Evolutionary conservation across 2,797 vertebrate genomes (phyloP), one percentile per base, ranked within the genome.

Genomic region (Typhlichthys subterraneus): DNA sequence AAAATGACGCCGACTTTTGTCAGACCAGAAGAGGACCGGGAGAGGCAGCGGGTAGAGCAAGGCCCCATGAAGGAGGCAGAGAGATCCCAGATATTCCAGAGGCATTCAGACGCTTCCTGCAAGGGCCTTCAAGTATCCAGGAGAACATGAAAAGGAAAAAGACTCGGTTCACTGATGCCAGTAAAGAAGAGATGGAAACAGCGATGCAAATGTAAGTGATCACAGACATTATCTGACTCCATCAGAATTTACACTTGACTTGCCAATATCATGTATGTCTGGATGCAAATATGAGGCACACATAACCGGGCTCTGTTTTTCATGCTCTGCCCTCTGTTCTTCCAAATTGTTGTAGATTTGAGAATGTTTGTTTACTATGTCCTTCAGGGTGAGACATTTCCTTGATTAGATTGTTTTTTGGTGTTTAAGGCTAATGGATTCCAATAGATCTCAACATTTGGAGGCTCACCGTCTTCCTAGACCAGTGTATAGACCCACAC

Each of bases 151-250:
- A 84, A 76, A 87, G 81, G 62, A 90, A 86, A 80, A 90, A 87
- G 69, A 91, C 88, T 23, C 87, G 90, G 65, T 93, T 93, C 59
- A 84, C 89, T 13, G 88, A 92, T 71, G 90, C 89, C 53, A 80
- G 89, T 2, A 72, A 74, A 14, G 83, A 88, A 12, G 92, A 93
- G 66, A 42, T 89, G 38, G 65, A 77, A 50, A 66, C 63, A 2
- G 76, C 85, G 11, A 85, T 81, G 8, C 65, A 67, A 11, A 87
- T 82, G 92, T 93, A 65, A 88, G 90, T 77, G 52, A 59, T 59
- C 0, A 53, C 55, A 1, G 23, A 12, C 0, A 4, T 50, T 19
- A 14, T 53, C 29, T 1, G 6, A 38, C 38, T 38, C 9, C 9
- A 4, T 23, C 23, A 23, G 0, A 38, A 2, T 38, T 8, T 50